Base-by-base conservation (phyloP, 2,888 invertebrate genomes). In the Pyrocoelia pectoralis region DNA sequence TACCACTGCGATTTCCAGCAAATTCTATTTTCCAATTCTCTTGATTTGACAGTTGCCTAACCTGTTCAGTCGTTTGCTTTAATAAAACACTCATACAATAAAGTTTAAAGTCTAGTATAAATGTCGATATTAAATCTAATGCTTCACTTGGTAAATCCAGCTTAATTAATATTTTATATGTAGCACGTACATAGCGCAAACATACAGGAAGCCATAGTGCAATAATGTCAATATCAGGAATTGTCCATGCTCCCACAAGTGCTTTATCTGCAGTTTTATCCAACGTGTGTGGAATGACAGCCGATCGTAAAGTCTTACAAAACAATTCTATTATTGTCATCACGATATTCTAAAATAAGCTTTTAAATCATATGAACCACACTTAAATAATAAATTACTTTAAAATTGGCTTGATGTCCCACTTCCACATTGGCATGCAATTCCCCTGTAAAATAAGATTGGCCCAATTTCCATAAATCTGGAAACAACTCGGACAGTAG, bases 391-490 rank as follows among this genome's bases (percentile, higher is more conserved):
- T 43, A 57, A 59, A 54, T 68, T 74, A 90, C 92, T 86, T 94
- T 94, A 70, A 94, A 93, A 49, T 89, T 88, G 0, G 85, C 84
- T 62, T 93, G 93, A 55, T 92, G 86, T n/a, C 89, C 87, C 1
- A 86, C 80, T 77, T 90, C 90, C 9, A 89, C 85, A 68, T 91
- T 89, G 0, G 92, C 89, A 72, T 90, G 88, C 57, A 97, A 82
- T 77, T 95, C 93, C 5, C 94, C 94, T 2, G 92, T 91, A 80
- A 97, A 97, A 84, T 98, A 98, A 38, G 95, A 89, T 75, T 96
- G 91, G 0, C 98, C 97, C 1, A 99, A 87, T 77, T 95, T 93
- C 97, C 97, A 98, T 73, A 99, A 86, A 80, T 97, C 95, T 28
- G 95, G 94, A 76, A 98, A 87, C 67, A 90, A 88, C 59, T 89